phyloP scores from a whole-genome alignment of 2,888 invertebrate species.

The Latheticus oryzae region DNA sequence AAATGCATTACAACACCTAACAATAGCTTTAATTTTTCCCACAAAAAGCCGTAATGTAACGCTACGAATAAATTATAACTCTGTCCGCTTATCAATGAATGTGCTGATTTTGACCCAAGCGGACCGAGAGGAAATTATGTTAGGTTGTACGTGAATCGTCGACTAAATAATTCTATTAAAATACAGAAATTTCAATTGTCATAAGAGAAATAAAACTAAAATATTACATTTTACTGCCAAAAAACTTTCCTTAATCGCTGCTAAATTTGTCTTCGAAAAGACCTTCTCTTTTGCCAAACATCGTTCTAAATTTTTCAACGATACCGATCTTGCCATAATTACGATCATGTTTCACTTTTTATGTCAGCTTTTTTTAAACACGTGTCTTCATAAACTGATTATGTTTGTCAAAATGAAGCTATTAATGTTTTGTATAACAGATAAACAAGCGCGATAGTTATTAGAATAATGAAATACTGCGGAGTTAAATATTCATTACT shows the following conservation, averaged over 20 bases:
- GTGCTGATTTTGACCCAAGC: constrained; percentile 33
- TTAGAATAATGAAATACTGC: constrained; percentile 1
- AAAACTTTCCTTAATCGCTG: too few species aligned
- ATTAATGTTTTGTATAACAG: background rate
- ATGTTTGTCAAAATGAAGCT: too few species aligned
- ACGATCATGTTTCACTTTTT: too few species aligned
- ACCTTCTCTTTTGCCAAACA: too few species aligned
- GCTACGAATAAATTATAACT: constrained; percentile 34
- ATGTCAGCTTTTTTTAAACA: too few species aligned
- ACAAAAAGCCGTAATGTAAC: constrained; percentile 33
- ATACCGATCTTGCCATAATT: too few species aligned
- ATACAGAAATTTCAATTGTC: constrained; percentile 11
- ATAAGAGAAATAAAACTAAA: too few species aligned
- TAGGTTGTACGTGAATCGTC: constrained; percentile 29
- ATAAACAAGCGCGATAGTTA: background rate
- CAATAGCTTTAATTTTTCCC: constrained; percentile 35
- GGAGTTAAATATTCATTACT: constrained; percentile 29
- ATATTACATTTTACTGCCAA: background rate
- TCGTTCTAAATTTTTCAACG: too few species aligned
- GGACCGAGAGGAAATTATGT: constrained; percentile 36
- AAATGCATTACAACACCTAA: constrained; percentile 15
- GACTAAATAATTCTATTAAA: constrained; percentile 26
- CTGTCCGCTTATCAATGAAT: constrained; percentile 36
- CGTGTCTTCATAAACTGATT: too few species aligned
- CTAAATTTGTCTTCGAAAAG: too few species aligned